Evolutionary conservation across 2,888 invertebrate species (phyloP).

Genomic region (Synanthedon formicaeformis): DNA sequence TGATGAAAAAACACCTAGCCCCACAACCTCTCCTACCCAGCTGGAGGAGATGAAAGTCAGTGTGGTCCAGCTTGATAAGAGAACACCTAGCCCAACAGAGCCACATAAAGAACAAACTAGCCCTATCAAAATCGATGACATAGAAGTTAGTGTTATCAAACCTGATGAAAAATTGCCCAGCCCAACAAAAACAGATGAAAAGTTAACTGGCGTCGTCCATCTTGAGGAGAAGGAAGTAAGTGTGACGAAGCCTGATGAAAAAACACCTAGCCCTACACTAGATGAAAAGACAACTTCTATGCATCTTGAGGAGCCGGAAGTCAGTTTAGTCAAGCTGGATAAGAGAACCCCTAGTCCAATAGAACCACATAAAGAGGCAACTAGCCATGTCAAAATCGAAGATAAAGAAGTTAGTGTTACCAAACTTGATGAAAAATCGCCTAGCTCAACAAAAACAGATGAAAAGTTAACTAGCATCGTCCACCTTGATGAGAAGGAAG

Average conservation of each 20-base stretch:
- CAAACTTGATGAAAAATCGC: slow-evolving; percentile 4
- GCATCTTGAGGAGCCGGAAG: background rate
- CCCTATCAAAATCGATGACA: background rate
- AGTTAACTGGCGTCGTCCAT: no score
- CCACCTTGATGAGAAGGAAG: no score
- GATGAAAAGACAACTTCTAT: background rate
- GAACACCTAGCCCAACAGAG: background rate
- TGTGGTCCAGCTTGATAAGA: slow-evolving; percentile 2
- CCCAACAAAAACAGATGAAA: no score
- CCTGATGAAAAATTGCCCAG: slow-evolving; percentile 3
- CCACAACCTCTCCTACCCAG: no score
- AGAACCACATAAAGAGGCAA: no score
- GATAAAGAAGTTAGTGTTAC: no score
- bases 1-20: slow-evolving; percentile 6
- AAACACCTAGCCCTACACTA: no score
- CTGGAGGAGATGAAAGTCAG: background rate
- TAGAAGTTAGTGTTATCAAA: background rate
- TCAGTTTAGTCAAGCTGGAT: no score
- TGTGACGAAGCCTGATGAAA: no score
- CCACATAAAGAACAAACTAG: background rate
- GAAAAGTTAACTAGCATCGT: background rate
- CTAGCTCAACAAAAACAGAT: background rate
- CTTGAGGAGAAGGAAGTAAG: no score
- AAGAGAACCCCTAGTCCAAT: no score
- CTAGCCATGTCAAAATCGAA: no score